Conservation (phyloP, 2,797 vertebrate genomes). For the Dermochelys coriacea region DNA sequence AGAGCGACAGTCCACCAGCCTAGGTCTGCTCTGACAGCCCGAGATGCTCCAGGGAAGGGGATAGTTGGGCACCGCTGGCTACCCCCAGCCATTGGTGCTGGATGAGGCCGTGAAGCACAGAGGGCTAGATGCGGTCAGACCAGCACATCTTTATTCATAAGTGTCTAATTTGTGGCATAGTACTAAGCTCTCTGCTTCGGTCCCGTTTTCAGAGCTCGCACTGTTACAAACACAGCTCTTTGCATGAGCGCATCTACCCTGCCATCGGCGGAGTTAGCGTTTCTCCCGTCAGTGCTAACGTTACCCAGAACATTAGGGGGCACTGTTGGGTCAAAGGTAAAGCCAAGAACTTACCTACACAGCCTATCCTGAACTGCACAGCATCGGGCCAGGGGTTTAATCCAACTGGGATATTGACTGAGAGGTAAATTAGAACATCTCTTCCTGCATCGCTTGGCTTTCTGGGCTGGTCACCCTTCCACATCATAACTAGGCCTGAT, state of each 20-base stretch:
- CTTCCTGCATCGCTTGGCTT: neutral
- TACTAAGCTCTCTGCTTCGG: neutral
- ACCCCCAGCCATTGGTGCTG: neutral
- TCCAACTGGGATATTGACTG: neutral
- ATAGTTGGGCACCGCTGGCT: neutral
- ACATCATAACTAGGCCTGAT: neutral
- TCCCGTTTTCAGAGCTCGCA: neutral
- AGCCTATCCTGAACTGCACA: neutral
- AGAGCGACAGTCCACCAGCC: neutral
- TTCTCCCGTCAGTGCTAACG: neutral
- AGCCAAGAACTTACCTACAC: neutral
- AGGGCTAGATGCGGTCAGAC: neutral
- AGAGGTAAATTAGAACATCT: neutral
- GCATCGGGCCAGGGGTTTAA: neutral
- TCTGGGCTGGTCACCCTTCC: neutral
- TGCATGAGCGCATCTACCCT: neutral
- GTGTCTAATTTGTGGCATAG: neutral
- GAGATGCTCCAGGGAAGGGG: neutral
- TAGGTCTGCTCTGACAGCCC: neutral
- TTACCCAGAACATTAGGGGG: neutral
- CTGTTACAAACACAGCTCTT: neutral
- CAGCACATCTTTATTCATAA: neutral
- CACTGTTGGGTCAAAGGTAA: neutral
- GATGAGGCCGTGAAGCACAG: rapidly evolving
- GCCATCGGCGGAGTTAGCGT: neutral